These are phyloP conservation scores for Verasper variegatus DNA, from an alignment of 2,113 vertebrate genomes.

Conservation along the genomic window DNA sequence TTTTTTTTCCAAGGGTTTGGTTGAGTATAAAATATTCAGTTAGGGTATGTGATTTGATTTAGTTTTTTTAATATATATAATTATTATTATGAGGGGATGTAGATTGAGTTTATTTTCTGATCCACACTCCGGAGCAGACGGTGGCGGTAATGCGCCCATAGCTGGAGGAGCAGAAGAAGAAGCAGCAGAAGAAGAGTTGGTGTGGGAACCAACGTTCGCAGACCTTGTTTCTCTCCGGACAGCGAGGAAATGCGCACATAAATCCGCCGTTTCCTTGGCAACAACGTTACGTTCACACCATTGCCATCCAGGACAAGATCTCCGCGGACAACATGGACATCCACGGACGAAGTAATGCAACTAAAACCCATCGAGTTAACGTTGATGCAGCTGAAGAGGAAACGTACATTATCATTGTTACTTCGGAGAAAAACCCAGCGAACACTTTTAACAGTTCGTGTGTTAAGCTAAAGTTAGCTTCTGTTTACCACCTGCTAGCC, in stretches of 20 bases:
- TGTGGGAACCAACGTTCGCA: constrained; percentile 58
- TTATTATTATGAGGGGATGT: too few relatives aligned
- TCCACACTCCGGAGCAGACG: not conserved
- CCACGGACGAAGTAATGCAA: constrained; percentile 62
- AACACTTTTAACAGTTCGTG: not conserved
- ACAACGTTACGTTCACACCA: constrained; percentile 38
- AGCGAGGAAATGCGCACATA: not conserved
- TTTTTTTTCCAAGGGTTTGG: too few relatives aligned
- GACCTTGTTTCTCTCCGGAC: constrained; percentile 47
- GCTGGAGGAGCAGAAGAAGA: not conserved
- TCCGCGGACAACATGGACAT: constrained; percentile 68
- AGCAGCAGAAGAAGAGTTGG: not conserved
- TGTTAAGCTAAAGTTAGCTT: constrained; percentile 28
- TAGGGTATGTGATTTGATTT: too few relatives aligned
- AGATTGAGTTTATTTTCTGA: not conserved
- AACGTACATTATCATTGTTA: not conserved
- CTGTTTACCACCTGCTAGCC: not conserved
- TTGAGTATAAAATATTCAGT: too few relatives aligned
- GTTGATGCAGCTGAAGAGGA: rapidly evolving
- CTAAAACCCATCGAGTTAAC: rapidly evolving
- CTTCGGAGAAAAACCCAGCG: not conserved
- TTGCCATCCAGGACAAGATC: not conserved
- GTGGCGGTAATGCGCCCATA: too few relatives aligned
- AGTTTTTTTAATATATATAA: too few relatives aligned
- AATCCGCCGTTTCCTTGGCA: constrained; percentile 78